These are phyloP conservation scores for Tauraco erythrolophus DNA, from an alignment of 2,113 vertebrate species.

Conservation along the genomic window DNA sequence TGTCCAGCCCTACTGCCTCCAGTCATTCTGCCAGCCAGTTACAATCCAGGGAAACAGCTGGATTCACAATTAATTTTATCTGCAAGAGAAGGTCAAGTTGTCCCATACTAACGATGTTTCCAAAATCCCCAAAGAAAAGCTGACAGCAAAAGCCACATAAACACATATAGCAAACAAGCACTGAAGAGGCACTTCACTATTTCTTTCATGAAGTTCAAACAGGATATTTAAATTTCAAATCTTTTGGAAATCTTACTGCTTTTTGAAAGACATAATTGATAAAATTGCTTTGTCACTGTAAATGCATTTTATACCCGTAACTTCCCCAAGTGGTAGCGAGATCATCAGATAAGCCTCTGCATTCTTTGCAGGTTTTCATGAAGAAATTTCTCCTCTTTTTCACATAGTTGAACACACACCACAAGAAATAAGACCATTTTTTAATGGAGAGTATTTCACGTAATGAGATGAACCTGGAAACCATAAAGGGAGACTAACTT, in stretches of 20 bases:
- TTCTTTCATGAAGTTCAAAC: not conserved
- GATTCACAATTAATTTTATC: not conserved
- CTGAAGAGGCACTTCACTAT: not conserved
- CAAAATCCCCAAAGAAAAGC: not conserved
- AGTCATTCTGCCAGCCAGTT: no score
- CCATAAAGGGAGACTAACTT: not conserved
- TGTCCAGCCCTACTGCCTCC: not conserved
- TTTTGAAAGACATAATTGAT: not conserved
- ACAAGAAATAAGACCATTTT: not conserved
- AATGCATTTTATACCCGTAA: not conserved
- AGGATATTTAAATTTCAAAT: not conserved
- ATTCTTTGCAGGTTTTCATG: not conserved
- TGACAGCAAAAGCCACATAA: not conserved
- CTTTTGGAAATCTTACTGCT: not conserved
- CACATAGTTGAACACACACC: accelerated
- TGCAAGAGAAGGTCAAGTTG: not conserved
- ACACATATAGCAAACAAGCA: not conserved
- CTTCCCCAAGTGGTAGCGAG: not conserved
- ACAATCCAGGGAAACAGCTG: not conserved
- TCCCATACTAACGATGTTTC: accelerated
- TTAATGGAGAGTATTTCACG: not conserved
- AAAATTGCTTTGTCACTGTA: not conserved
- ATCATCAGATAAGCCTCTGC: not conserved
- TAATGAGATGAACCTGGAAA: not conserved
- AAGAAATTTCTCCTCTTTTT: not conserved